phyloP scores from a whole-genome alignment of 2,888 invertebrate species.

The Xestia ashworthii region DNA sequence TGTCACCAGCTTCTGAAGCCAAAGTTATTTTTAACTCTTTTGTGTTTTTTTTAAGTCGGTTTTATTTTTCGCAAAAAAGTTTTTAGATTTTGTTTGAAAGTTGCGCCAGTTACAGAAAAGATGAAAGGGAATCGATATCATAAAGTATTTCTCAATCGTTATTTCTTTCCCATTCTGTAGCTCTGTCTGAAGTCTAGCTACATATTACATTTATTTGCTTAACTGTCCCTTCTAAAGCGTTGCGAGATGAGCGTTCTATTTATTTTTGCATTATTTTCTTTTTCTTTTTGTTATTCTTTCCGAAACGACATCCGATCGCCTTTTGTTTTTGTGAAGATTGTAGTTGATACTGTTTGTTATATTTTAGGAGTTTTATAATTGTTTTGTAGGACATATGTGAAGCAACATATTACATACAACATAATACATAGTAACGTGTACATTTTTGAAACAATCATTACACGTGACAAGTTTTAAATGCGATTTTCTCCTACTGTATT shows the following conservation, averaged over 20 bases:
- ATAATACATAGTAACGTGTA: no score
- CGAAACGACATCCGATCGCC: conserved; percentile 27
- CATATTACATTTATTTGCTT: conserved; percentile 40
- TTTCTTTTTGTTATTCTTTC: conserved; percentile 35
- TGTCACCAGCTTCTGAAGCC: no score
- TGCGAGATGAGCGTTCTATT: conserved; percentile 45
- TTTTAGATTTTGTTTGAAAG: not conserved
- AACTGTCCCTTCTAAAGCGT: conserved; percentile 29
- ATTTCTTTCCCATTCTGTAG: not conserved
- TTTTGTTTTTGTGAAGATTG: conserved; percentile 29
- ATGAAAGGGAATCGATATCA: no score
- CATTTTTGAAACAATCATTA: no score
- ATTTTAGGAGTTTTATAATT: not conserved
- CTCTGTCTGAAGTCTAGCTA: conserved; percentile 28
- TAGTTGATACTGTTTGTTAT: conserved; percentile 9
- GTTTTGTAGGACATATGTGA: not conserved
- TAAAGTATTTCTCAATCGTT: no score
- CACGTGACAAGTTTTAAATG: no score
- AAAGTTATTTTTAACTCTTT: no score
- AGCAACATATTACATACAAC: no score
- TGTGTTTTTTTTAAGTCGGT: no score
- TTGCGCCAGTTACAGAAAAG: no score
- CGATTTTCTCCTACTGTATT: no score
- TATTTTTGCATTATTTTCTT: conserved; percentile 40
- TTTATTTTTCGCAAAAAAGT: no score